Conservation (phyloP, 2,888 invertebrate genomes). For the Amblyteles armatorius region DNA sequence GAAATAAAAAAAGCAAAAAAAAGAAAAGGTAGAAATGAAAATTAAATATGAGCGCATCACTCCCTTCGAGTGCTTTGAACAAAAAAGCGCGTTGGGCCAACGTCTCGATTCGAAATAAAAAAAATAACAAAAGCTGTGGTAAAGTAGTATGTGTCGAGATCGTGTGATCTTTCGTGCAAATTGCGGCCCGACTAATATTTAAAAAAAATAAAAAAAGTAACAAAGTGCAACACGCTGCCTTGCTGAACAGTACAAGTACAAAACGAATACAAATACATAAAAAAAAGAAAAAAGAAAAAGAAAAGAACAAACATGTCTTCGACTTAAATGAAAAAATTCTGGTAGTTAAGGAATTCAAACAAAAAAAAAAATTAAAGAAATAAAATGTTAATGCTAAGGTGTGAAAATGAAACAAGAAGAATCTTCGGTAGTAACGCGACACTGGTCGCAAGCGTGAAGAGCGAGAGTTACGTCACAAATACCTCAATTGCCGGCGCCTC, state of each 20-base stretch:
- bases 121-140: slow-evolving; percentile 61
- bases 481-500: slow-evolving; percentile 83
- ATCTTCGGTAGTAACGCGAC: slow-evolving; percentile 77
- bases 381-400: slow-evolving; percentile 71
- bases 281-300: slow-evolving; percentile 66
- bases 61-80: slow-evolving; percentile 38
- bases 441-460: slow-evolving; percentile 74
- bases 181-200: slow-evolving; percentile 81
- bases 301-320: slow-evolving; percentile 79
- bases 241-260: slow-evolving; percentile 85
- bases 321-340: slow-evolving; percentile 83
- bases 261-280: slow-evolving; percentile 84
- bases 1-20: slow-evolving; percentile 15
- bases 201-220: slow-evolving; percentile 75
- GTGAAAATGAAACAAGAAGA: slow-evolving; percentile 60
- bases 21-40: slow-evolving; percentile 5
- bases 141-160: slow-evolving; percentile 57
- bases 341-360: slow-evolving; percentile 83
- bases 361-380: slow-evolving; percentile 54
- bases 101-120: slow-evolving; percentile 53
- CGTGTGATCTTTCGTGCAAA: slow-evolving; percentile 77
- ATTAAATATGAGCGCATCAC: slow-evolving; percentile 48
- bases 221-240: slow-evolving; percentile 85
- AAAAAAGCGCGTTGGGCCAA: slow-evolving; percentile 53
- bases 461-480: slow-evolving; percentile 81